A percentile compares a stretch with the other conserved stretches of the same genome.
Evolutionary conservation across 2,797 vertebrate species (phyloP).

Genomic region (Sebastolobus alascanus): DNA sequence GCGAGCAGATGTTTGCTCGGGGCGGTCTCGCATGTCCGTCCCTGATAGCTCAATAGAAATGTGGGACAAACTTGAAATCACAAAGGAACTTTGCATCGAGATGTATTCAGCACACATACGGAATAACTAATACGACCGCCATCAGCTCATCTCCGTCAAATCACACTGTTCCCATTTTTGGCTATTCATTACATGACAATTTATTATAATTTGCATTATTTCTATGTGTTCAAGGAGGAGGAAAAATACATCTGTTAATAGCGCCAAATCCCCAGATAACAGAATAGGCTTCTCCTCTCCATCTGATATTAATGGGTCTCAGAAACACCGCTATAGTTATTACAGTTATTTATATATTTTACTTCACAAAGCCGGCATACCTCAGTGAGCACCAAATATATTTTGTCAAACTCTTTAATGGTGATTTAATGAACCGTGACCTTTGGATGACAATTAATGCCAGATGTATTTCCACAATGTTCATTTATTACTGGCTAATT

Average conservation of each 20-base stretch:
- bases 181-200: slow-evolving; percentile 80
- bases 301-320: slow-evolving; percentile 81
- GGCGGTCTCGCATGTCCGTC: slow-evolving; percentile 78
- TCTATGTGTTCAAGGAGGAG: slow-evolving; percentile 81
- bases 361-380: slow-evolving; percentile 82
- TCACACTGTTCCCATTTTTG: slow-evolving; percentile 64
- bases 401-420: slow-evolving; percentile 84
- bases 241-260: slow-evolving; percentile 85
- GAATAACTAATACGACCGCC: slow-evolving; percentile 64
- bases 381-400: slow-evolving; percentile 84
- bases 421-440: slow-evolving; percentile 86
- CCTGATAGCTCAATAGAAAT: slow-evolving; percentile 79
- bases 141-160: slow-evolving; percentile 72
- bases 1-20: slow-evolving; percentile 84
- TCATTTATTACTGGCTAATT: slow-evolving; percentile 84
- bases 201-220: slow-evolving; percentile 82
- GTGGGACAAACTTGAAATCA: slow-evolving; percentile 80
- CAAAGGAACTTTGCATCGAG: slow-evolving; percentile 78
- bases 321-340: slow-evolving; percentile 79
- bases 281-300: slow-evolving; percentile 66
- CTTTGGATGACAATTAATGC: slow-evolving; percentile 83
- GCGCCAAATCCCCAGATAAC: slow-evolving; percentile 74
- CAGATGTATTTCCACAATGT: slow-evolving; percentile 76
- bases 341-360: slow-evolving; percentile 84
- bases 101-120: slow-evolving; percentile 59